Evolutionary conservation across 2,888 invertebrate genomes (phyloP).

Genomic region (Scelioninae gen. 1): DNA sequence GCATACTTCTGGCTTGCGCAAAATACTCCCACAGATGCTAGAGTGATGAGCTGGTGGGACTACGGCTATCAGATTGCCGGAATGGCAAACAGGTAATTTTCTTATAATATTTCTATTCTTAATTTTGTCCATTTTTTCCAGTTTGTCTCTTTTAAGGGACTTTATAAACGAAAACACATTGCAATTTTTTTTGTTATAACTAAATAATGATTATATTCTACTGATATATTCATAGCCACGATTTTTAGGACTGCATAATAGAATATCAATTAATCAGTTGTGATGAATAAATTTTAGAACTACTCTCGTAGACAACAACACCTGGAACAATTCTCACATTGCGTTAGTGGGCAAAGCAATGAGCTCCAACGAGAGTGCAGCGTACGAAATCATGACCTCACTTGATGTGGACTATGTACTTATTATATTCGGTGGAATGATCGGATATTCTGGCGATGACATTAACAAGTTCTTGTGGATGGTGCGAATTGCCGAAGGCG

Average conservation of each 20-base stretch:
- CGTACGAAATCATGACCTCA: slow-evolving; percentile 98
- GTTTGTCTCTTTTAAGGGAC: no score
- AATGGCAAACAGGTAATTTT: slow-evolving; percentile 92
- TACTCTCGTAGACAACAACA: slow-evolving; percentile 99
- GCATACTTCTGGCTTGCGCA: no score
- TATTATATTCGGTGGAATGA: slow-evolving; percentile 99
- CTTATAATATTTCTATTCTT: background rate
- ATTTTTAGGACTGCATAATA: no score
- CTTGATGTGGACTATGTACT: slow-evolving; percentile 98
- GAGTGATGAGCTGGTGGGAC: slow-evolving; percentile 99
- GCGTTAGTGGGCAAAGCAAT: slow-evolving; percentile 99
- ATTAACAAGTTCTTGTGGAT: slow-evolving; percentile 99
- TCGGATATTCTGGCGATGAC: slow-evolving; percentile 99
- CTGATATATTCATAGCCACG: no score
- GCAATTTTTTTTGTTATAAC: no score
- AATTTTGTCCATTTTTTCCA: no score
- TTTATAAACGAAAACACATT: no score
- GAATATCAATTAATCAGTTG: no score
- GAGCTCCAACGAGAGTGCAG: slow-evolving; percentile 96
- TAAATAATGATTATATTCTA: no score
- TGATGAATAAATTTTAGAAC: slow-evolving; percentile 86
- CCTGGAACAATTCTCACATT: slow-evolving; percentile 99
- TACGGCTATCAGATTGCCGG: slow-evolving; percentile 99
- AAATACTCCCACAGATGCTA: slow-evolving; percentile 87
- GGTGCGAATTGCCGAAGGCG: slow-evolving; percentile 93